Base-by-base conservation (phyloP, 1,140 invertebrate genomes). In the Frieseomelitta varia region DNA sequence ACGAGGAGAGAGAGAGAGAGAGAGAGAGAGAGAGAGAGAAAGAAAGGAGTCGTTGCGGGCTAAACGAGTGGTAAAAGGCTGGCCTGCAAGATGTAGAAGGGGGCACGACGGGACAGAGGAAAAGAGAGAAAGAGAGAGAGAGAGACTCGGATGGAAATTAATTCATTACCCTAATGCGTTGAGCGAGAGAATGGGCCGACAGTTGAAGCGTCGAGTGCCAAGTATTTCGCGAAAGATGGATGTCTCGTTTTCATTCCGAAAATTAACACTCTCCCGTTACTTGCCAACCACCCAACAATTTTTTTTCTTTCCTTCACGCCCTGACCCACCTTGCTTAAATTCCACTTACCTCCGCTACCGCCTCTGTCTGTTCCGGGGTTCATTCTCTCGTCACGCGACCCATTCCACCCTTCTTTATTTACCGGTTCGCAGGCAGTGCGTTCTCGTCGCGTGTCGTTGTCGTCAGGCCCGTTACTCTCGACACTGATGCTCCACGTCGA, bases 101-200 rank as follows among this genome's bases (percentile, higher is more conserved):
- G 76, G 83, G 79, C 85, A 83, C 65, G 47, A 73, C 47, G 58
- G 75, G 30, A 34, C 21, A 82, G 84, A 80, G 75, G 85, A 39
- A 73, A 34, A 78, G 69, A 19, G 17, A 56, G 17, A 17, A 17
- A 56, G 56, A 58, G 56, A 58, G 56, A 58, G 56, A 75, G 61
- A 73, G 75, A 78, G 69, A 87, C 88, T 91, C 84, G 85, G 92
- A 94, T 94, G 94, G 90, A 94, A 95, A 95, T 95, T 94, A 95
- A 95, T 95, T 95, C 94, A 95, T 95, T 95, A 95, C 93, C 93
- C 92, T 95, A 95, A 95, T 95, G 94, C 93, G 92, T 91, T 91
- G 91, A 90, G 90, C 89, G 91, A 92, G 91, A 93, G 92, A 94
- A 94, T 93, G 87, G 86, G 91, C 86, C 88, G 86, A 85, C 88